Evolutionary conservation across 2,888 invertebrate genomes (phyloP).

Genomic region (Pyralis farinalis): DNA sequence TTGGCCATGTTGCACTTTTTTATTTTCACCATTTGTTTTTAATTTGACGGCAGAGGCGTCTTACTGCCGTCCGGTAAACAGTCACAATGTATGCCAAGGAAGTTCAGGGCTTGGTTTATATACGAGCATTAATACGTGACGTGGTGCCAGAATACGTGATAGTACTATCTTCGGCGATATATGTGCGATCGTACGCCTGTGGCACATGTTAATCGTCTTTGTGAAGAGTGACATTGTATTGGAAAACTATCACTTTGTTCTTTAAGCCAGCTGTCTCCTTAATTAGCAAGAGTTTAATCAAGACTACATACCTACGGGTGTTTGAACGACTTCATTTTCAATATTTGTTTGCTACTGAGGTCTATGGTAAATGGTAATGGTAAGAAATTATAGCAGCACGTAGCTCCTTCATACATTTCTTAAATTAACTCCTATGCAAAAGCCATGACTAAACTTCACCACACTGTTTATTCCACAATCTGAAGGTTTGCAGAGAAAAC

Average conservation of each 20-base stretch:
- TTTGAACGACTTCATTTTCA: no score
- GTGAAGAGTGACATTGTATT: constrained; percentile 52
- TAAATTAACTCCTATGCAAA: no score
- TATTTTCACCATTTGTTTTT: constrained; percentile 33
- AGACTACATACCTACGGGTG: no score
- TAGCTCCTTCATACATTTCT: no score
- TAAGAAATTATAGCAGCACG: no score
- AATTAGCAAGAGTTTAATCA: no score
- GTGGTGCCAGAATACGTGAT: constrained; percentile 56
- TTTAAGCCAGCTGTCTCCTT: constrained; percentile 17
- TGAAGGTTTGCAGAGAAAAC: no score
- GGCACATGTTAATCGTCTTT: constrained; percentile 60
- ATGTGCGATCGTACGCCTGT: constrained; percentile 38
- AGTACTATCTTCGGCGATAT: constrained; percentile 54
- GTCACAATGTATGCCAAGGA: constrained; percentile 74
- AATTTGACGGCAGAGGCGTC: constrained; percentile 62
- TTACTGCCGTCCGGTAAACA: constrained; percentile 61
- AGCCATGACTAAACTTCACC: no score
- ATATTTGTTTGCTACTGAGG: no score
- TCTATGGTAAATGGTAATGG: no score
- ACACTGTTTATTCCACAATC: no score
- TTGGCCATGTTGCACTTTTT: constrained; percentile 64
- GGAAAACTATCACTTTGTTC: constrained; percentile 59
- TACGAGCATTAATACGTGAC: constrained; percentile 81
- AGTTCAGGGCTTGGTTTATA: constrained; percentile 77